phyloP scores from a whole-genome alignment of 2,888 invertebrate species.

The Ennomos fuscantarius region DNA sequence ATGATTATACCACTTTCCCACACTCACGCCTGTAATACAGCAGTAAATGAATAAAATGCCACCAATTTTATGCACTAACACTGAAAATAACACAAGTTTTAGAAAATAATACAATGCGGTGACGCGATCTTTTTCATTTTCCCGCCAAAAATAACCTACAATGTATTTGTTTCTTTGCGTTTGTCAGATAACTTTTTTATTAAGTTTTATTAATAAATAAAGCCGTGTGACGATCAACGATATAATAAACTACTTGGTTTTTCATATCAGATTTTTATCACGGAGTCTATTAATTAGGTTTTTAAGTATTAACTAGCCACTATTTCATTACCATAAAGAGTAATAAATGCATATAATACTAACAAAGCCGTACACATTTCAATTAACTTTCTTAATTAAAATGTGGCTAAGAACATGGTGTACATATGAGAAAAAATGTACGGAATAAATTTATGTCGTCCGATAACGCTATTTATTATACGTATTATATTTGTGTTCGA shows the following conservation, averaged over 20 bases:
- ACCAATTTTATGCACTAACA: too few species aligned
- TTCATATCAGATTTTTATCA: constrained; percentile 23
- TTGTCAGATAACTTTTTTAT: neutral
- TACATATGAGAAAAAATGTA: constrained; percentile 64
- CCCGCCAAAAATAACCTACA: too few species aligned
- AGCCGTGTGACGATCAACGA: constrained; percentile 8
- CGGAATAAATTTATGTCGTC: constrained; percentile 76
- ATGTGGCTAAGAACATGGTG: constrained; percentile 52
- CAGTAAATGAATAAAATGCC: too few species aligned
- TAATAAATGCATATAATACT: constrained; percentile 44
- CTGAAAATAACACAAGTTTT: too few species aligned
- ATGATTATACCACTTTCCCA: too few species aligned
- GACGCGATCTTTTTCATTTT: too few species aligned
- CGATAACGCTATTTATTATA: constrained; percentile 79
- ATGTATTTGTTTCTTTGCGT: too few species aligned
- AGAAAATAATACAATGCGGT: too few species aligned
- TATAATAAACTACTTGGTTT: constrained; percentile 15
- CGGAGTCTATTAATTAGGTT: constrained; percentile 27
- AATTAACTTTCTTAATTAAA: constrained; percentile 82
- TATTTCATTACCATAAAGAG: constrained; percentile 50
- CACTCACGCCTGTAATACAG: too few species aligned
- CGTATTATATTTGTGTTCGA: constrained; percentile 57
- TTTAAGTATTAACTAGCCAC: constrained; percentile 48
- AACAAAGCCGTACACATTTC: constrained; percentile 59
- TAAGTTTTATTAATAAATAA: constrained; percentile 1